Evolutionary conservation across 2,888 invertebrate genomes (phyloP).

Genomic region (Drosophila parthenogenetica): DNA sequence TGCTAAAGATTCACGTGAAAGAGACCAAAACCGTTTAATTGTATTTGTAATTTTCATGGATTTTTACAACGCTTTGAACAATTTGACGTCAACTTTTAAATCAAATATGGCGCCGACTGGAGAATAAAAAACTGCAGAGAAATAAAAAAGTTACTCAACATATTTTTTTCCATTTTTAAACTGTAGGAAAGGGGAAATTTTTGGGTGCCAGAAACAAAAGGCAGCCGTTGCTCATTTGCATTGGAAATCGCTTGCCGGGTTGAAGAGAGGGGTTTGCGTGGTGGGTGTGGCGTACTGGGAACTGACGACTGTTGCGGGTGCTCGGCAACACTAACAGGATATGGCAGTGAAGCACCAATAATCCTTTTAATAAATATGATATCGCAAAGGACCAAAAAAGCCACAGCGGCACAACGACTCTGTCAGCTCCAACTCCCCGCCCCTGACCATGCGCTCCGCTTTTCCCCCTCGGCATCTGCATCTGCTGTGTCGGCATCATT

Average conservation of each 20-base stretch:
- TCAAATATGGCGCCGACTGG: constrained; percentile 73
- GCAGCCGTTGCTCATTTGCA: constrained; percentile 75
- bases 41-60: constrained; percentile 71
- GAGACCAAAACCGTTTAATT: constrained; percentile 58
- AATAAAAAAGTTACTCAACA: constrained; percentile 46
- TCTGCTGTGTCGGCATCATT: constrained; percentile 75
- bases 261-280: background rate
- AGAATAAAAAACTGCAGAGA: constrained; percentile 1
- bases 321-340: constrained; percentile 80
- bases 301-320: constrained; percentile 21
- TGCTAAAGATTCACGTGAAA: constrained; percentile 49
- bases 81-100: constrained; percentile 76
- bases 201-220: constrained; percentile 68
- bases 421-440: constrained; percentile 22
- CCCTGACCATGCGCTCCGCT: too few relatives aligned
- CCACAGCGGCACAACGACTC: constrained; percentile 61
- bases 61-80: constrained; percentile 66
- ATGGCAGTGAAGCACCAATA: constrained; percentile 83
- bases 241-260: constrained; percentile 24
- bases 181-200: background rate
- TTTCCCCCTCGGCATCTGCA: too few relatives aligned
- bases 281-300: background rate
- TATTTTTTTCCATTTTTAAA: constrained; percentile 56
- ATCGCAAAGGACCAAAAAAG: constrained; percentile 83
- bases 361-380: constrained; percentile 84